Conservation (phyloP, 1,140 invertebrate species). For the Pollicipes pollicipes region DNA sequence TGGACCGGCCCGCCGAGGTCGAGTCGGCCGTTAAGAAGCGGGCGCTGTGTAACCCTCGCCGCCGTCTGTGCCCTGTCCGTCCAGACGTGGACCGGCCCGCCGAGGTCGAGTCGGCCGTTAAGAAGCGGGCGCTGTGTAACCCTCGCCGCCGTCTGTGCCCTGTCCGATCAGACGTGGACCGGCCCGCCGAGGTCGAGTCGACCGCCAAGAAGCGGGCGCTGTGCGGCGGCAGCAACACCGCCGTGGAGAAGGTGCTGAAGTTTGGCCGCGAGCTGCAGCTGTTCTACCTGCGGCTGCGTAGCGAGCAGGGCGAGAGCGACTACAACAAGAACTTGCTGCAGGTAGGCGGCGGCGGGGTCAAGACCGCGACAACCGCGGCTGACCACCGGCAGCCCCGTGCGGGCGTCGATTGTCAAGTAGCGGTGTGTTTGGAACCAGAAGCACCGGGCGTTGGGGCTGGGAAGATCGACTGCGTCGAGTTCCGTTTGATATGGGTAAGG, state of each 20-base stretch:
- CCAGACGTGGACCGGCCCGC: too few species aligned
- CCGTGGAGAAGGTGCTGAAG: slow-evolving; percentile 74
- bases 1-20: slow-evolving; percentile 23
- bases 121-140: too few species aligned
- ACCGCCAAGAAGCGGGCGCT: slow-evolving; percentile 26
- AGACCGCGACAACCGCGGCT: too few species aligned
- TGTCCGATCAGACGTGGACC: slow-evolving; percentile 28
- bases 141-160: slow-evolving; percentile 12
- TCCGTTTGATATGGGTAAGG: too few species aligned
- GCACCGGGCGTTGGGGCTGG: too few species aligned
- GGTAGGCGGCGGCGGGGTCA: slow-evolving; percentile 29
- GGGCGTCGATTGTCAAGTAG: too few species aligned
- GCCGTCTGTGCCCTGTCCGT: too few species aligned
- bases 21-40: slow-evolving; percentile 25
- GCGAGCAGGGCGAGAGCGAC: slow-evolving; percentile 65
- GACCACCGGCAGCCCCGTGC: too few species aligned
- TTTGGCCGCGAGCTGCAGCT: slow-evolving; percentile 84
- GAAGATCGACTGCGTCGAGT: too few species aligned
- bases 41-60: too few species aligned
- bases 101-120: too few species aligned
- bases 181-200: slow-evolving; percentile 20
- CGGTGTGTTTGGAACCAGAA: too few species aligned
- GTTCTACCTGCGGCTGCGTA: slow-evolving; percentile 65
- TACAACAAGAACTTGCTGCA: slow-evolving; percentile 82
- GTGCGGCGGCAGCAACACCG: slow-evolving; percentile 56